Evolutionary conservation across 2,113 vertebrate genomes (phyloP).

Genomic region (Lepus europaeus): DNA sequence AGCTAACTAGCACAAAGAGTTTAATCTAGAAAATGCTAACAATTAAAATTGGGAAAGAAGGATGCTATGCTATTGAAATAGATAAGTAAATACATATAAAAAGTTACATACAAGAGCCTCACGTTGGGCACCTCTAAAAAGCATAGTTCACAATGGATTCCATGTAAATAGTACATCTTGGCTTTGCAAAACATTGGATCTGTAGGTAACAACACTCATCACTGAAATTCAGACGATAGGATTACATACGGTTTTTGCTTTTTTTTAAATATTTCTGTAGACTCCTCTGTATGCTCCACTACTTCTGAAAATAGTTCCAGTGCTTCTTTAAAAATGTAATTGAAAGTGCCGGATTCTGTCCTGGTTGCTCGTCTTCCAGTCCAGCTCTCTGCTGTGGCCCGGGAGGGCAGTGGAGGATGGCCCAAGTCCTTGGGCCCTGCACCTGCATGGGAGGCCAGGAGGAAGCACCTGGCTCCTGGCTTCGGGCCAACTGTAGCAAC

Average conservation of each 20-base stretch:
- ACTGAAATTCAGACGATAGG: neutral
- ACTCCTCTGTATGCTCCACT: neutral
- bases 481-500: too few species aligned
- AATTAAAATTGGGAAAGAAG: neutral
- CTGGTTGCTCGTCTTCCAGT: too few species aligned
- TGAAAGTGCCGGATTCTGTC: neutral
- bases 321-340: constrained; percentile 21
- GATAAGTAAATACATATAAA: neutral
- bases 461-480: too few species aligned
- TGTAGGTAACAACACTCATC: neutral
- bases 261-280: neutral
- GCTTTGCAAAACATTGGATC: neutral
- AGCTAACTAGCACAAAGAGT: neutral
- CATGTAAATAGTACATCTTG: neutral
- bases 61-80: neutral
- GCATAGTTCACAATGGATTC: neutral
- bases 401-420: too few species aligned
- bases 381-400: too few species aligned
- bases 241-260: neutral
- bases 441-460: too few species aligned
- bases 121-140: neutral
- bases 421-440: too few species aligned
- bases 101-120: too few species aligned
- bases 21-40: constrained; percentile 19
- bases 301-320: constrained; percentile 4